Evolutionary conservation across 2,888 invertebrate species (phyloP).

Genomic region (Exocentrus adspersus): DNA sequence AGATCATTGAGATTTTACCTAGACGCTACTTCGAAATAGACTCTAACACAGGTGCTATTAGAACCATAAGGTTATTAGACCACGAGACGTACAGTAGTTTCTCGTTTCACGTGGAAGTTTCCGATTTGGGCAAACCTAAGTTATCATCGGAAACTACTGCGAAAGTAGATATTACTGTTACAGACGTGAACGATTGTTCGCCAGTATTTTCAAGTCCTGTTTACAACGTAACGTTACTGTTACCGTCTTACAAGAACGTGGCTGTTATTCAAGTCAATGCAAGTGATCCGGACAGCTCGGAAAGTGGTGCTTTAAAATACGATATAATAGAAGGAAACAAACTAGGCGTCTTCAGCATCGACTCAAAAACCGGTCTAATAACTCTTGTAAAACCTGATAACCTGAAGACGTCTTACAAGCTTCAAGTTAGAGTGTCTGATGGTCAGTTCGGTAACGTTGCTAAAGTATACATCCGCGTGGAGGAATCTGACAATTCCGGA

Average conservation of each 20-base stretch:
- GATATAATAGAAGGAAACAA: slow-evolving; percentile 87
- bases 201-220: slow-evolving; percentile 77
- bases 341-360: slow-evolving; percentile 74
- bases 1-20: slow-evolving; percentile 83
- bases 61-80: slow-evolving; percentile 79
- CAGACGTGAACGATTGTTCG: slow-evolving; percentile 91
- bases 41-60: slow-evolving; percentile 87
- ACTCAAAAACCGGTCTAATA: slow-evolving; percentile 73
- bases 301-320: slow-evolving; percentile 68
- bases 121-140: slow-evolving; percentile 85
- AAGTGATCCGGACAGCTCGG: slow-evolving; percentile 76
- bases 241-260: slow-evolving; percentile 86
- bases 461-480: slow-evolving; percentile 75
- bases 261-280: slow-evolving; percentile 77
- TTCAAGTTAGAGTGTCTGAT: slow-evolving; percentile 87
- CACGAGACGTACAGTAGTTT: slow-evolving; percentile 78
- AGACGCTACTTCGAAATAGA: slow-evolving; percentile 83
- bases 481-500: slow-evolving; percentile 77
- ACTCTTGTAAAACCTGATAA: slow-evolving; percentile 72
- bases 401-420: slow-evolving; percentile 71
- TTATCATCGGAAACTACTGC: slow-evolving; percentile 83
- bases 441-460: slow-evolving; percentile 82
- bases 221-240: slow-evolving; percentile 80
- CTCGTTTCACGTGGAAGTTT: slow-evolving; percentile 83
- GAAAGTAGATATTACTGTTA: slow-evolving; percentile 79